Evolutionary conservation across 1,140 invertebrate genomes (phyloP).

Genomic region (Drosophila truncata): DNA sequence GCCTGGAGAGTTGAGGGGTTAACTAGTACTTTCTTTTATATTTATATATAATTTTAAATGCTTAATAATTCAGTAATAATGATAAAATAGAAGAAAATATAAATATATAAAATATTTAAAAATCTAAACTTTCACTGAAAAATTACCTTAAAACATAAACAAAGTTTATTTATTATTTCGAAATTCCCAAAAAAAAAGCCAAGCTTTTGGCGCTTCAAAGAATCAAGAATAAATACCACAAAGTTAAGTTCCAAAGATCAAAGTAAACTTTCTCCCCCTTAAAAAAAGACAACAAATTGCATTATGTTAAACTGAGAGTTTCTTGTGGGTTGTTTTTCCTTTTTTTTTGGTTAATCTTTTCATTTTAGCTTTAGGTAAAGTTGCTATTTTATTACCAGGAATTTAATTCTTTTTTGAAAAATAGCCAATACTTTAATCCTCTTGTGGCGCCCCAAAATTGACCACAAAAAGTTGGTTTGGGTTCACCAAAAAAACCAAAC

Average conservation of each 20-base stretch:
- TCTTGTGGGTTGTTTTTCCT: not conserved
- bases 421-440: slow-evolving; percentile 14
- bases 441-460: slow-evolving; percentile 4
- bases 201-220: not conserved
- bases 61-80: no score
- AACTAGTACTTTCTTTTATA: not conserved
- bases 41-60: no score
- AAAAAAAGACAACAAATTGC: slow-evolving; percentile 8
- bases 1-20: not conserved
- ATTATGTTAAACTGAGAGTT: slow-evolving; percentile 15
- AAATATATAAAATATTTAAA: no score
- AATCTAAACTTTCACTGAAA: not conserved
- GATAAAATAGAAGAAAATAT: not conserved
- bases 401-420: slow-evolving; percentile 11
- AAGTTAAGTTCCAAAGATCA: slow-evolving; percentile 2
- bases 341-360: not conserved
- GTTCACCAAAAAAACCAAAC: not conserved
- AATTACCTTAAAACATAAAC: not conserved
- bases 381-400: not conserved
- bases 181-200: not conserved
- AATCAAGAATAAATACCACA: slow-evolving; percentile 1
- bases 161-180: not conserved
- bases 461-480: slow-evolving; percentile 9
- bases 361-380: not conserved
- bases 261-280: slow-evolving; percentile 1